Evolutionary conservation across 1,140 invertebrate genomes (phyloP).

Genomic region (Metopolophium dirhodum): DNA sequence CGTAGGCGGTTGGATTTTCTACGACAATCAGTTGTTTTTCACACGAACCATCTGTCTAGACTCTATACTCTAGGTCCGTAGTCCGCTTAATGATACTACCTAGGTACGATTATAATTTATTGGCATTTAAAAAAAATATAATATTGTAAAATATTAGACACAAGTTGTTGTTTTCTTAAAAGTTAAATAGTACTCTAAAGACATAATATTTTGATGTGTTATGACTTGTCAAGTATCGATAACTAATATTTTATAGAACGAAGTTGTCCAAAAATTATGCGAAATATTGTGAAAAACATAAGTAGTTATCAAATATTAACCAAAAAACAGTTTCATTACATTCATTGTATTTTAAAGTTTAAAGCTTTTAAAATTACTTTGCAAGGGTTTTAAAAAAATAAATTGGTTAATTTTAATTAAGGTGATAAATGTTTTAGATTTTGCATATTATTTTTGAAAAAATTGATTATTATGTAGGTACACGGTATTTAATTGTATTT

Average conservation of each 20-base stretch:
- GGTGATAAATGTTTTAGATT: background rate
- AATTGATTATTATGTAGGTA: background rate
- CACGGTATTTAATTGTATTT: background rate
- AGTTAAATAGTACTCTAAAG: background rate
- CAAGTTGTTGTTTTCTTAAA: background rate
- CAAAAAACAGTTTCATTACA: background rate
- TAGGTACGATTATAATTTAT: background rate
- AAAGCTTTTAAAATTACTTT: background rate
- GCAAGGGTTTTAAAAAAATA: background rate
- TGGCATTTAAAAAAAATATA: background rate
- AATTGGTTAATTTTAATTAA: background rate
- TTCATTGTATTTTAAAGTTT: background rate
- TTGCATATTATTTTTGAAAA: background rate
- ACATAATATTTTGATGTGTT: no score
- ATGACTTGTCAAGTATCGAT: background rate
- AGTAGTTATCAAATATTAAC: no score
- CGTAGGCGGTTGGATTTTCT: background rate
- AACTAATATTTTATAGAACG: background rate
- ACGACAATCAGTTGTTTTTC: background rate
- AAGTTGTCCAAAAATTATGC: background rate
- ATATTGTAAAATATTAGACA: background rate
- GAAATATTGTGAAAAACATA: background rate
- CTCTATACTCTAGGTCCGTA: background rate
- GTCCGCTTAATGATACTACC: no score
- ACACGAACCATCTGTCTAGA: background rate